These are phyloP conservation scores for Danio albolineatus DNA, from an alignment of 2,797 vertebrate species.

Conservation along the genomic window DNA sequence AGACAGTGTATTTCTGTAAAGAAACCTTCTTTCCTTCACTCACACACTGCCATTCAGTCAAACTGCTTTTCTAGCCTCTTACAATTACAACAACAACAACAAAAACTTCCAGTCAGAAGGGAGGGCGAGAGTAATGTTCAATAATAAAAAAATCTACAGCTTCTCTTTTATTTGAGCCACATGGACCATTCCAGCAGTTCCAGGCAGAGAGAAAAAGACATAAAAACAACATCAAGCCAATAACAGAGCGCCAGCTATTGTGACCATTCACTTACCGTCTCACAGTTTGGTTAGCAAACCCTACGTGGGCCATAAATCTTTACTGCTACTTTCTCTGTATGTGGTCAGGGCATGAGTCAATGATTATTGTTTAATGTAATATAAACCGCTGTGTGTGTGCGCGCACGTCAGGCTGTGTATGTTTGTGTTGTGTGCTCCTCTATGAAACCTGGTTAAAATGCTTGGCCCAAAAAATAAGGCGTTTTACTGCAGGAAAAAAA, in stretches of 20 bases:
- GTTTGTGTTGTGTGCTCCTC: slow-evolving; percentile 22
- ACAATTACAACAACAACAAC: slow-evolving; percentile 23
- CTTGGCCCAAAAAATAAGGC: neutral
- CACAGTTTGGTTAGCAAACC: slow-evolving; percentile 49
- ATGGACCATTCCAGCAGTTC: slow-evolving; percentile 53
- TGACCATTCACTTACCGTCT: slow-evolving; percentile 52
- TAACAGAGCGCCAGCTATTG: slow-evolving; percentile 43
- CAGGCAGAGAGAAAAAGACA: slow-evolving; percentile 57
- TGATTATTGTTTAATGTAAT: slow-evolving; percentile 54
- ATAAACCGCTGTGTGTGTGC: slow-evolving; percentile 41
- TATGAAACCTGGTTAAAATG: slow-evolving; percentile 22
- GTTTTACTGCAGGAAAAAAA: neutral
- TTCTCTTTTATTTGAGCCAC: slow-evolving; percentile 61
- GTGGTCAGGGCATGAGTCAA: slow-evolving; percentile 46
- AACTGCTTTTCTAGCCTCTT: slow-evolving; percentile 42
- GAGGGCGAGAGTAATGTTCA: slow-evolving; percentile 23
- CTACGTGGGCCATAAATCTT: slow-evolving; percentile 52
- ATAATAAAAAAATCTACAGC: slow-evolving; percentile 36
- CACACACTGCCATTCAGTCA: slow-evolving; percentile 32
- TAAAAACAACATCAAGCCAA: slow-evolving; percentile 55
- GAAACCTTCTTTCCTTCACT: slow-evolving; percentile 37
- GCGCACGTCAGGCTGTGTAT: slow-evolving; percentile 1
- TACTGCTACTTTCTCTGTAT: slow-evolving; percentile 56
- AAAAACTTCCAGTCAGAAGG: slow-evolving; percentile 26
- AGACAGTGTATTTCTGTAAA: slow-evolving; percentile 27